These are phyloP conservation scores for Petrolisthes manimaculis DNA, from an alignment of 2,888 invertebrate genomes.

Conservation along the genomic window DNA sequence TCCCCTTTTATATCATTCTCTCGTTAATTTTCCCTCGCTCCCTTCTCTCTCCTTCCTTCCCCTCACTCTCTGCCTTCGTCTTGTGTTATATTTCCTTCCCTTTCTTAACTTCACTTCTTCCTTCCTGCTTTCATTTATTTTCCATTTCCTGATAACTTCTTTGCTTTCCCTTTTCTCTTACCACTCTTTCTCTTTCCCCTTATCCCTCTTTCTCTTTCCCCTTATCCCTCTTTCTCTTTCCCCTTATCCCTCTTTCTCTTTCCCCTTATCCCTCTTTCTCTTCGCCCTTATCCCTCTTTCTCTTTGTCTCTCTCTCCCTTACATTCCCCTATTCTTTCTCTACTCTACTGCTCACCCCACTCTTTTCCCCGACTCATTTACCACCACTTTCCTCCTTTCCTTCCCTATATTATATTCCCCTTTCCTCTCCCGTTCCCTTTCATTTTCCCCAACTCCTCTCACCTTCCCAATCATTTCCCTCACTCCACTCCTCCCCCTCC, in stretches of 20 bases:
- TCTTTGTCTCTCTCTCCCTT: no score
- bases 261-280: no score
- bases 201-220: background rate
- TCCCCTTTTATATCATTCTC: background rate
- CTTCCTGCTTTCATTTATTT: background rate
- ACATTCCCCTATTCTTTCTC: no score
- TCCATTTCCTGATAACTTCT: background rate
- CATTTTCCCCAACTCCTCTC: no score
- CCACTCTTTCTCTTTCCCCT: background rate
- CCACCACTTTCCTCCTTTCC: no score
- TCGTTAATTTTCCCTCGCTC: background rate
- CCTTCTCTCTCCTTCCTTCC: background rate
- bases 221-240: background rate
- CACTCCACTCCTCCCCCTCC: no score
- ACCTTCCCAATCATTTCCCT: no score
- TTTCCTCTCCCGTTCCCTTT: no score
- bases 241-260: background rate
- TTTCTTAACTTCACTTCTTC: background rate
- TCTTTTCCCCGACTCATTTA: no score
- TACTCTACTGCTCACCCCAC: no score
- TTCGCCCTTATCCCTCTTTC: no score
- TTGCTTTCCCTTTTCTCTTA: background rate
- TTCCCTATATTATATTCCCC: no score
- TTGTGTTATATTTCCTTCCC: background rate
- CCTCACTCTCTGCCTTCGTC: background rate